phyloP scores from a whole-genome alignment of 2,888 invertebrate genomes.

The Apotomis capreana region DNA sequence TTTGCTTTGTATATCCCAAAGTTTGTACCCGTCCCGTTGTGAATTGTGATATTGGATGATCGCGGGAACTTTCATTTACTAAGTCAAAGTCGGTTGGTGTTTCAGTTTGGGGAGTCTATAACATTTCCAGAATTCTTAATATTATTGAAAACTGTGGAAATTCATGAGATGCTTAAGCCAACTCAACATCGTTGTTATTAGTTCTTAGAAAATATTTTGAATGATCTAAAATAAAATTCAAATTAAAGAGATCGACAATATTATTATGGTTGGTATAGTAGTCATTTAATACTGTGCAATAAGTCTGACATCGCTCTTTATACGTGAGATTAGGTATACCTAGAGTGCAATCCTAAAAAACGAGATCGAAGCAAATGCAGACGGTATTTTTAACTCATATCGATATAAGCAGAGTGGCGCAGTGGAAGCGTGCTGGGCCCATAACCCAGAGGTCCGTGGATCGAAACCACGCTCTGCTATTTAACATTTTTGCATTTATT shows the following conservation, averaged over 20 bases:
- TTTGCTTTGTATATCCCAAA: conserved; percentile 32
- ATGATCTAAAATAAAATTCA: too few relatives aligned
- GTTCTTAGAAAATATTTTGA: too few relatives aligned
- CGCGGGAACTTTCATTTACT: conserved; percentile 34
- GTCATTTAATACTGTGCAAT: too few relatives aligned
- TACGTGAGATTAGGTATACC: too few relatives aligned
- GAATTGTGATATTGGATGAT: conserved; percentile 42
- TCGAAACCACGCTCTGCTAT: conserved; percentile 91
- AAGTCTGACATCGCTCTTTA: too few relatives aligned
- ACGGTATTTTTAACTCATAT: neutral
- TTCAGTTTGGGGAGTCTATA: conserved; percentile 28
- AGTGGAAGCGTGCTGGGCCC: conserved; percentile 92
- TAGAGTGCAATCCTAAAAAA: neutral
- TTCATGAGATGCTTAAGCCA: too few relatives aligned
- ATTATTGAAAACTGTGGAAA: conserved; percentile 13
- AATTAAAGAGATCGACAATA: too few relatives aligned
- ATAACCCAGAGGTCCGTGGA: conserved; percentile 95
- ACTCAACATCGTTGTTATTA: too few relatives aligned
- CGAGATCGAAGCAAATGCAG: neutral
- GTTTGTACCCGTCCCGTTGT: conserved; percentile 36
- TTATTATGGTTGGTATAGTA: too few relatives aligned
- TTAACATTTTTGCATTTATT: too few relatives aligned
- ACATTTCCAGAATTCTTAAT: conserved; percentile 27
- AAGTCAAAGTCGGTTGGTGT: conserved; percentile 27
- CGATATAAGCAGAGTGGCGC: conserved; percentile 88